Conservation (phyloP, 2,888 invertebrate species). For the Tetanocera ferruginea region DNA sequence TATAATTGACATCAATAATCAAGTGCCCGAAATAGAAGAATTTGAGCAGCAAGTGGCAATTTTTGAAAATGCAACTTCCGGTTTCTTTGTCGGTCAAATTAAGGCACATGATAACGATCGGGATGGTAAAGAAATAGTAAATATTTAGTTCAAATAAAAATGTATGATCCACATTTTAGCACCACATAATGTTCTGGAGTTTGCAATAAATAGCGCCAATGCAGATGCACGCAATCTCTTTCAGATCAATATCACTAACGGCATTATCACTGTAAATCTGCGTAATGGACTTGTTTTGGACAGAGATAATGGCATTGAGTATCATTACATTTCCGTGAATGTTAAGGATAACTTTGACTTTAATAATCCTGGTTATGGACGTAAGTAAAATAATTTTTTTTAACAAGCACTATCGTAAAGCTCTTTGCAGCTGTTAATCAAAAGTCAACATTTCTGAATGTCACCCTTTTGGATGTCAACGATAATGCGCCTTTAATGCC, state of each 20-base stretch:
- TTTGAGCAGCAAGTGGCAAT: conserved; percentile 68
- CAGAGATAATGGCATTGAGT: conserved; percentile 71
- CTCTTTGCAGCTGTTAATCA: conserved; percentile 52
- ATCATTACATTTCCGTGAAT: conserved; percentile 71
- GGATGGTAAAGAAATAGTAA: conserved; percentile 70
- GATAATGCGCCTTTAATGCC: conserved; percentile 75
- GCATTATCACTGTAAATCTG: conserved; percentile 71
- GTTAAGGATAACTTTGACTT: conserved; percentile 71
- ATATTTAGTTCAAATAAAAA: neutral
- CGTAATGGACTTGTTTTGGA: conserved; percentile 71
- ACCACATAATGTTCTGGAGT: conserved; percentile 73
- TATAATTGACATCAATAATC: conserved; percentile 76
- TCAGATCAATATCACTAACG: conserved; percentile 71
- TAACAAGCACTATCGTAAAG: neutral
- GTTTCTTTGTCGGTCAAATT: conserved; percentile 62
- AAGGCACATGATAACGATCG: conserved; percentile 73
- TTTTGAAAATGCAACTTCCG: conserved; percentile 71
- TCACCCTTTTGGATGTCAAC: conserved; percentile 74
- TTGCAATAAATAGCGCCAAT: conserved; percentile 72
- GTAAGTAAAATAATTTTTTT: conserved; percentile 34
- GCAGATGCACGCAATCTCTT: conserved; percentile 72
- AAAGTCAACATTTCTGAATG: conserved; percentile 63
- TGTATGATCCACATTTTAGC: conserved; percentile 47
- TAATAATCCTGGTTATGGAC: conserved; percentile 45
- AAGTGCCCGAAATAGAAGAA: conserved; percentile 68